Evolutionary conservation across 1,140 invertebrate genomes (phyloP), one percentile per base, ranked within the genome.

Genomic region (Littorina saxatilis): DNA sequence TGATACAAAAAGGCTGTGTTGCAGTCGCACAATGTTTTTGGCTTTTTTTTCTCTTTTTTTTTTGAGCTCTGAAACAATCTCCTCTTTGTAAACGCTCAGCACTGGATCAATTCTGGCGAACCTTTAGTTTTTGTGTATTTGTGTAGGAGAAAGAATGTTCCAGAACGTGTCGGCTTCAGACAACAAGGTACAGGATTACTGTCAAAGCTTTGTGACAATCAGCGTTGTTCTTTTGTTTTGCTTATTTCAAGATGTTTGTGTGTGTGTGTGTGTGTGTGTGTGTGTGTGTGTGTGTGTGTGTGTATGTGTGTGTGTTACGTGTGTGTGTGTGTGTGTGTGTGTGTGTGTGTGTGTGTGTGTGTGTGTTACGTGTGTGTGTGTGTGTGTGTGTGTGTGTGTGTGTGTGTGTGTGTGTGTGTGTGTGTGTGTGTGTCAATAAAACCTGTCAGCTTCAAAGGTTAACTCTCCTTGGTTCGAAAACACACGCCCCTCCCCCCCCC

Each of bases 231-330:
- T 58, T 4, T 58, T 4, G 9, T 4, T 58, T 20, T 23, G 9
- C 55, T 4, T 58, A 3, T 58, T 4, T 58, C 17, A 7, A 5
- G 9, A 5, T 58, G 4, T 9, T 58, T 58, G 7, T 58, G n/a
- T 27, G n/a, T 58, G 55, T 58, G 55, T 58, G 55, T 58, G 55
- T 27, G 17, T 58, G 55, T 58, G 55, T 58, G 55, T 58, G 55
- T 58, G 17, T 58, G 55, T 23, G 55, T 20, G 4, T 58, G 9
- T 58, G 55, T 58, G 55, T 58, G 55, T 20, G 55, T 58, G 55
- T 7, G n/a, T 4, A 4, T 23, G 17, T 23, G n/a, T 7, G n/a
- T 23, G 55, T 58, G 55, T 27, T 27, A 23, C n/a, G 55, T 58
- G 23, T 23, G 55, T 58, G 55, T 58, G 55, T 23, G n/a, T 58